These are phyloP conservation scores for Drosophila pandora DNA, from an alignment of 1,140 invertebrate species.

Conservation along the genomic window DNA sequence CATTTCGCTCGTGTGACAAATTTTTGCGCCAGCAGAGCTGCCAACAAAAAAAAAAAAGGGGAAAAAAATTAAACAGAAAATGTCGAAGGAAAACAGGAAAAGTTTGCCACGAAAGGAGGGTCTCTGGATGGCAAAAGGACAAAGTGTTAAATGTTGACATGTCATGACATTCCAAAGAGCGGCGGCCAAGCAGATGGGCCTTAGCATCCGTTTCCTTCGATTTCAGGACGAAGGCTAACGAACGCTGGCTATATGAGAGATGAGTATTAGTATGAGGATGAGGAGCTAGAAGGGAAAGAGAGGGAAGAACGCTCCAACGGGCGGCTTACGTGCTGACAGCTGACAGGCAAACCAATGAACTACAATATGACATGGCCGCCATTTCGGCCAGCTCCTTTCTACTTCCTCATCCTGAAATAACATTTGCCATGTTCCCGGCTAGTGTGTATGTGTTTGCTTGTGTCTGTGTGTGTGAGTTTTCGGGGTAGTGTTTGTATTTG, in stretches of 20 bases:
- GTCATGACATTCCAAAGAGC: constrained; percentile 77
- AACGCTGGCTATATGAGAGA: constrained; percentile 36
- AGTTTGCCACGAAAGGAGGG: constrained; percentile 38
- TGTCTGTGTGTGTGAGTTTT: neutral
- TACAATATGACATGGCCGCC: constrained; percentile 67
- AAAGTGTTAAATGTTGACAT: constrained; percentile 81
- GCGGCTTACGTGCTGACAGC: constrained; percentile 78
- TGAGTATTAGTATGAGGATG: constrained; percentile 8
- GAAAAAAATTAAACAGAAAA: constrained; percentile 15
- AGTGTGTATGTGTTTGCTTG: neutral
- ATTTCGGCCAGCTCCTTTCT: constrained; percentile 22
- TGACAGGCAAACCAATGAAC: constrained; percentile 79
- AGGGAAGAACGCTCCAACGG: constrained; percentile 50
- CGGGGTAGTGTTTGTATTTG: constrained; percentile 37
- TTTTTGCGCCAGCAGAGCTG: constrained; percentile 53
- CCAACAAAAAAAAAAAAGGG: neutral
- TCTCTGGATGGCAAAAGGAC: constrained; percentile 34
- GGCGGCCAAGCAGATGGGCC: constrained; percentile 44
- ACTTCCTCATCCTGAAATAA: constrained; percentile 49
- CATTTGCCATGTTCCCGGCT: constrained; percentile 36
- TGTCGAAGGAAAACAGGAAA: constrained; percentile 51
- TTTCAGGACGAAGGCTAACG: constrained; percentile 16
- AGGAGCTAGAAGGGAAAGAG: constrained; percentile 1
- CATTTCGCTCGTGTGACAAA: constrained; percentile 76
- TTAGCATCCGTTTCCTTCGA: constrained; percentile 16